Evolutionary conservation across 2,888 invertebrate genomes (phyloP), one percentile per base, ranked within the genome.

Genomic region (Gonocerus acuteangulatus): DNA sequence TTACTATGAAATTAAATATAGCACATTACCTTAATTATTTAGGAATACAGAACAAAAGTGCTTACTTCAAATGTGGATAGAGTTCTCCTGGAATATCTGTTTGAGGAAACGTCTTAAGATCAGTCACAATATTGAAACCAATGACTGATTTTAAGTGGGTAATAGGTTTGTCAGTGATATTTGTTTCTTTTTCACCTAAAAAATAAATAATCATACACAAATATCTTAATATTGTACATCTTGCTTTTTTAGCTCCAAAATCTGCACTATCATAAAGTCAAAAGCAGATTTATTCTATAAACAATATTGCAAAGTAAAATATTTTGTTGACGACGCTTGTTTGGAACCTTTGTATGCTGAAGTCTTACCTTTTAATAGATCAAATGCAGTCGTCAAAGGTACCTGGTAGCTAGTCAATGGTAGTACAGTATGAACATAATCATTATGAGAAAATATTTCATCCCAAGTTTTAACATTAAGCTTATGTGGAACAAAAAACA

Each of bases 101-200:
- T 2, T 77, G 73, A 23, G 87, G 86, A 18, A 90, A 74, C 32
- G 80, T 78, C 56, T 87, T 75, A 32, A 79, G 72, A 71, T 92
- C 91, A 2, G 86, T 85, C 70, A 94, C 80, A 71, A 94, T 81
- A n/a, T 83, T 82, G 60, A 94, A 76, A 57, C 84, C 82, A 48
- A 88, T 81, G 69, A 80, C 79, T 32, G 83, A 84, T 68, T 84
- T 82, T 64, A 93, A 80, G 73, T 94, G 93, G 0, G 89, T 80
- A 48, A 83, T 81, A n/a, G 89, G 84, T 65, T 62, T 65, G 36
- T 58, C 49, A 32, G 36, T 15, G 34, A 36, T 34, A 22, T 62
- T 45, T 58, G 49, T 62, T 49, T 60, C 62, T 75, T 48, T 61
- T 57, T 59, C 56, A 42, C 62, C 56, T 62, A 36, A 22, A 34